Percentiles rank a stretch among this genome's conserved stretches.
These are phyloP conservation scores for Lydus trimaculatus DNA, from an alignment of 2,888 invertebrate genomes.

Conservation along the genomic window DNA sequence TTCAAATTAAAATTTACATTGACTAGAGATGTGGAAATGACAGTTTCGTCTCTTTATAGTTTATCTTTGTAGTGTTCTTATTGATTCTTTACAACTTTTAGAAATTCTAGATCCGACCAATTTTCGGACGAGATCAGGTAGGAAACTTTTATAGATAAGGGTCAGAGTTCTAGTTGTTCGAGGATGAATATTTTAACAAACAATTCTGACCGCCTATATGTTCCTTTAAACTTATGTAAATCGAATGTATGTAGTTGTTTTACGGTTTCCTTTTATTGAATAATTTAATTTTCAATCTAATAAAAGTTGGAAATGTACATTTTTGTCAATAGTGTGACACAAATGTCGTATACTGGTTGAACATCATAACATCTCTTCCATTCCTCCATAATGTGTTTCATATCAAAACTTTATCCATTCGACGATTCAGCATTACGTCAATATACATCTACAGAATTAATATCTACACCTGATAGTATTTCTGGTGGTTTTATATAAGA, in stretches of 20 bases:
- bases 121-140: background rate
- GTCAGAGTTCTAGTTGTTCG: background rate
- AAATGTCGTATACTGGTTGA: background rate
- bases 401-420: background rate
- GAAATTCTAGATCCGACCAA: background rate
- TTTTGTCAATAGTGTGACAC: background rate
- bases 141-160: background rate
- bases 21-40: too few relatives aligned
- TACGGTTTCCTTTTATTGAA: background rate
- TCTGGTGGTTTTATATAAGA: background rate
- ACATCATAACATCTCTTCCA: background rate
- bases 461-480: background rate
- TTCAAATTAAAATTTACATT: background rate
- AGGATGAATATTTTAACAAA: background rate
- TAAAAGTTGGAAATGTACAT: background rate
- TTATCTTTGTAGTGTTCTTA: too few relatives aligned
- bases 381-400: background rate
- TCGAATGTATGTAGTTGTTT: too few relatives aligned
- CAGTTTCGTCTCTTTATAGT: too few relatives aligned
- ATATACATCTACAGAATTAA: background rate
- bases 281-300: background rate
- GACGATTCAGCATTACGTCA: background rate
- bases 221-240: background rate
- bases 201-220: background rate
- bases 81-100: background rate